Base-by-base conservation (phyloP, 2,797 vertebrate species). In the Gymnothorax reevesii region DNA sequence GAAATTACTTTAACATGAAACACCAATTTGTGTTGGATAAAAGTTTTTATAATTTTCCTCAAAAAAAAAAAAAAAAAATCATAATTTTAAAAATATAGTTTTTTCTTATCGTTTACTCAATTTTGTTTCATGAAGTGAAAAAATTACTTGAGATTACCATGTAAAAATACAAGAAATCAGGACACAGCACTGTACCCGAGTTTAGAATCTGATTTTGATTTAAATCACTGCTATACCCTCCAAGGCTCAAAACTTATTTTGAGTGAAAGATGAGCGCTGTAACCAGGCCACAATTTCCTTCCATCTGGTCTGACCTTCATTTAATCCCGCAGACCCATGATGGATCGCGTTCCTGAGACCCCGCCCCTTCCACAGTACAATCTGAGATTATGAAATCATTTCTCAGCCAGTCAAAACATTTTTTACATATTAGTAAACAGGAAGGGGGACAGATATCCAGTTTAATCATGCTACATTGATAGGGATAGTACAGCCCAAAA, bases 311-410 rank as follows among this genome's bases (percentile, higher is more conserved):
- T 33, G 15, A 54, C 57, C 59, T 27, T 62, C 52, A 25, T 84
- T 87, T 83, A 73, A 88, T 84, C 79, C 84, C 25, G 59, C n/a
- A 62, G 17, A 57, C 49, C 57, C 82, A 42, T 57, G 62, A 71
- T 71, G 6, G 7, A 71, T 83, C 82, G 20, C 57, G 57, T 55
- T 83, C 57, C 27, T 33, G 7, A 20, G 57, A 1, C 27, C 71
- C 71, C 42, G 42, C 22, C 5, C 42, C 8, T 22, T n/a, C 27
- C 60, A 27, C 69, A 20, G 82, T 49, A 64, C 84, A 52, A 64
- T 73, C 64, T 22, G 85, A 57, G 27, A 82, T 89, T 87, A 89
- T 89, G 49, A 82, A 87, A 87, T 85, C 82, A 88, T 90, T 84
- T 82, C 83, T 86, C 82, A 62, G 57, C 57, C 82, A 49, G 62